These are phyloP conservation scores for Enteromius viviparus DNA, from an alignment of 2,797 vertebrate genomes.

Conservation along the genomic window DNA sequence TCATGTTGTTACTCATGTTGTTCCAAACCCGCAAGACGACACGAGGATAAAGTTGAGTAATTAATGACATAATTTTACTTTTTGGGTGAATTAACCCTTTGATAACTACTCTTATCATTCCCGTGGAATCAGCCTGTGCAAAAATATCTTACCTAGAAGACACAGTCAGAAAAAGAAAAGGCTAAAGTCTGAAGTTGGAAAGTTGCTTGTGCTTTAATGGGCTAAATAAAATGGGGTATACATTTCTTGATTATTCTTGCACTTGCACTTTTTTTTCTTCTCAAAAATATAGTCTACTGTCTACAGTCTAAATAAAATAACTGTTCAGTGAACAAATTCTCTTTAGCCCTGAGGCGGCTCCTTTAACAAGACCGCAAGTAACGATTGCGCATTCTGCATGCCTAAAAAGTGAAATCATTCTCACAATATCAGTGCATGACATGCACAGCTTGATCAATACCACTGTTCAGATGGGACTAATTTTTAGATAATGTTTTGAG, in stretches of 20 bases:
- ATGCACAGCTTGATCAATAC: not conserved
- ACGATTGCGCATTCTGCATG: not conserved
- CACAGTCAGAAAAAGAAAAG: conserved; percentile 1
- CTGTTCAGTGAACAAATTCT: not conserved
- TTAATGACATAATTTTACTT: too few species aligned
- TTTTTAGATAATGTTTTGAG: conserved; percentile 8
- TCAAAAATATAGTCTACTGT: too few species aligned
- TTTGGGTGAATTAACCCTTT: not conserved
- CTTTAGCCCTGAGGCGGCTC: not conserved
- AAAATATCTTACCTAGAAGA: not conserved
- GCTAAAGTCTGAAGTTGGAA: not conserved
- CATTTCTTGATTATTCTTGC: not conserved
- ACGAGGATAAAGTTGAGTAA: too few species aligned
- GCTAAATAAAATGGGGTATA: not conserved
- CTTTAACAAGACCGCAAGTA: not conserved
- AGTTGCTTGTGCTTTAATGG: not conserved
- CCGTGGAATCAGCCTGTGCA: not conserved
- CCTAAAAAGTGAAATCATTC: conserved; percentile 15
- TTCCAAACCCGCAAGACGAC: too few species aligned
- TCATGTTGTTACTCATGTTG: too few species aligned
- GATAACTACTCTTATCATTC: not conserved
- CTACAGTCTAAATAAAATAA: not conserved
- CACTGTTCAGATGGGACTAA: conserved; percentile 10
- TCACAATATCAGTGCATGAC: not conserved
- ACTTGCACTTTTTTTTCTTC: not conserved